Conservation (phyloP, 2,888 invertebrate genomes). For the Operophtera brumata region DNA sequence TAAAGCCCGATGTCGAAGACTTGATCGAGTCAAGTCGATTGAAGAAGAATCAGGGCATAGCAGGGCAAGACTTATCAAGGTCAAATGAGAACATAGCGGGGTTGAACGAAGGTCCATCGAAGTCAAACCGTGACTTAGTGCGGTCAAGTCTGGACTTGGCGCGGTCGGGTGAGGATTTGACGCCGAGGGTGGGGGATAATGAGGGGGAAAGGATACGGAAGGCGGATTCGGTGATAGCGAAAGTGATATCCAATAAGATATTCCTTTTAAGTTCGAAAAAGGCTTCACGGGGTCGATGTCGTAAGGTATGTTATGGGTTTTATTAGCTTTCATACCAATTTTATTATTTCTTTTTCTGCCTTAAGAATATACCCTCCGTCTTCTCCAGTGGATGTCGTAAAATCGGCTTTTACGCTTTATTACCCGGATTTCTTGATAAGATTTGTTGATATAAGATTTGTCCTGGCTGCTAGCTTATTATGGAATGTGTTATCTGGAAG, state of each 20-base stretch:
- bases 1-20: constrained; percentile 4
- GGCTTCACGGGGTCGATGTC: constrained; percentile 44
- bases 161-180: background rate
- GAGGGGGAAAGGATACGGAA: constrained; percentile 30
- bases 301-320: constrained; percentile 50
- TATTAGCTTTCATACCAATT: background rate
- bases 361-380: too few relatives aligned
- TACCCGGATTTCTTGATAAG: too few relatives aligned
- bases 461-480: too few relatives aligned
- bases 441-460: too few relatives aligned
- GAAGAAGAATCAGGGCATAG: background rate
- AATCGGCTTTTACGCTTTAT: too few relatives aligned
- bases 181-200: background rate
- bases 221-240: constrained; percentile 63
- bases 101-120: background rate
- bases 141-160: background rate
- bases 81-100: background rate
- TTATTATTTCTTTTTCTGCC: too few relatives aligned
- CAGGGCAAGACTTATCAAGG: background rate
- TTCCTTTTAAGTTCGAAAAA: constrained; percentile 50
- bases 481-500: too few relatives aligned
- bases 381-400: too few relatives aligned
- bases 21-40: background rate
- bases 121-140: background rate
- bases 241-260: constrained; percentile 60